These are phyloP conservation scores for Sinonovacula constricta DNA, from an alignment of 1,140 invertebrate species.

Conservation along the genomic window DNA sequence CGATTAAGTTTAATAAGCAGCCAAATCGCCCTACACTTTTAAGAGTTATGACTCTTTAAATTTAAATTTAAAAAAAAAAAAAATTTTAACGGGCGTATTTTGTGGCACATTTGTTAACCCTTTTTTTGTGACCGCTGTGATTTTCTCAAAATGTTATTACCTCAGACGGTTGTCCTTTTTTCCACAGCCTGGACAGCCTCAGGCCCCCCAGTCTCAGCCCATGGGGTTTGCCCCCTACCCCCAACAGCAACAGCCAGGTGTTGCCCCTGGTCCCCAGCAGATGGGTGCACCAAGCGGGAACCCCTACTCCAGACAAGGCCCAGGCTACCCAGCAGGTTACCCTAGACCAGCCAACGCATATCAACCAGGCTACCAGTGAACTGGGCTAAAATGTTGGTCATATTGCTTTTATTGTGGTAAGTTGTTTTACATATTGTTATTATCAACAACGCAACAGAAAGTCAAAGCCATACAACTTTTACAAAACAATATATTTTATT, in stretches of 20 bases:
- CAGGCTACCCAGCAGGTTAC: slow-evolving; percentile 41
- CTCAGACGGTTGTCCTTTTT: no score
- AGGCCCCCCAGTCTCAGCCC: slow-evolving; percentile 33
- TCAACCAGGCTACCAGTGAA: slow-evolving; percentile 38
- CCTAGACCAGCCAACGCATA: slow-evolving; percentile 37
- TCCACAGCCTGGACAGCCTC: slow-evolving; percentile 8
- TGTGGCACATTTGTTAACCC: no score
- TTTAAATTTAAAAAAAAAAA: no score
- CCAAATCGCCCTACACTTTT: no score
- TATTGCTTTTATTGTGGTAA: neutral
- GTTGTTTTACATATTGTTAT: neutral
- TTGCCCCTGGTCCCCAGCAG: slow-evolving; percentile 25
- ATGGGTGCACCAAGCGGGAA: slow-evolving; percentile 30
- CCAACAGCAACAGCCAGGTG: slow-evolving; percentile 48
- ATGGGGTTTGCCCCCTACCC: no score
- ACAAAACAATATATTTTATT: neutral
- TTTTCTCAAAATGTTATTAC: no score
- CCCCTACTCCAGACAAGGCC: slow-evolving; percentile 39
- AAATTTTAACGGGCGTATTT: no score
- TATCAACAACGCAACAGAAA: neutral
- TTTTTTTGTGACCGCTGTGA: no score
- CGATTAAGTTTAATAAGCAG: no score
- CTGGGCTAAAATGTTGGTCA: neutral
- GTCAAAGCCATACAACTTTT: neutral
- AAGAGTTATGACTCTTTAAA: no score